phyloP scores from a whole-genome alignment of 2,113 vertebrate genomes.

The Corythornis madagascariensis region DNA sequence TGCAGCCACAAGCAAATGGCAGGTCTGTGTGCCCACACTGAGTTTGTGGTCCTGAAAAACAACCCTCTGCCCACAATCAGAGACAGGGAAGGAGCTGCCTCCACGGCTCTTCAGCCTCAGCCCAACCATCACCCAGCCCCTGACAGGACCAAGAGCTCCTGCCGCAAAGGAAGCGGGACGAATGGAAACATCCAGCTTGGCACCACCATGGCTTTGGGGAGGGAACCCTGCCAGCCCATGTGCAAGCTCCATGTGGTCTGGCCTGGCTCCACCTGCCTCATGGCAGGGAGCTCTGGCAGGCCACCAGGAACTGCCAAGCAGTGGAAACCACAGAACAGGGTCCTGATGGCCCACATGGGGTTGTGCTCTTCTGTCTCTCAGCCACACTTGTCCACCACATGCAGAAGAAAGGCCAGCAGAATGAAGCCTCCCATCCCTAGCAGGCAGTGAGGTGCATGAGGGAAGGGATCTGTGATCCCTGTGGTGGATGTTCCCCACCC shows the following conservation, averaged over 20 bases:
- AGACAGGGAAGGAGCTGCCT: background rate
- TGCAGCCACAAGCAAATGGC: background rate
- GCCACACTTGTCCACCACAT: background rate
- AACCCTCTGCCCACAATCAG: background rate
- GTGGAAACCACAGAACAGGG: background rate
- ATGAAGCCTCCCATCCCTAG: fast-evolving
- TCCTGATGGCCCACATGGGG: background rate
- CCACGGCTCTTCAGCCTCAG: background rate
- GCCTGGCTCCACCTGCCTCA: constrained; percentile 3
- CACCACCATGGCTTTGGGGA: background rate
- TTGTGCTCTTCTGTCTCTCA: background rate
- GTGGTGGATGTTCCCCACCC: fast-evolving
- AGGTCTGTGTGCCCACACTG: background rate
- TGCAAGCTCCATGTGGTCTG: constrained; percentile 7
- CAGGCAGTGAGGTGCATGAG: fast-evolving
- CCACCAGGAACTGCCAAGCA: background rate
- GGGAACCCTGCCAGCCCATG: constrained; percentile 35
- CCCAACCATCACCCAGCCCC: background rate
- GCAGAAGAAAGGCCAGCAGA: background rate
- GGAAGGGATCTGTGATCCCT: background rate
- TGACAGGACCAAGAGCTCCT: background rate
- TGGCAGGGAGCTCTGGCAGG: background rate
- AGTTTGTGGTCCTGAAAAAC: background rate
- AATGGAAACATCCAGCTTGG: constrained; percentile 56
- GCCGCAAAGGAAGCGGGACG: background rate